These are phyloP conservation scores for Syngnathus floridae DNA, from an alignment of 2,113 vertebrate genomes.

Conservation along the genomic window DNA sequence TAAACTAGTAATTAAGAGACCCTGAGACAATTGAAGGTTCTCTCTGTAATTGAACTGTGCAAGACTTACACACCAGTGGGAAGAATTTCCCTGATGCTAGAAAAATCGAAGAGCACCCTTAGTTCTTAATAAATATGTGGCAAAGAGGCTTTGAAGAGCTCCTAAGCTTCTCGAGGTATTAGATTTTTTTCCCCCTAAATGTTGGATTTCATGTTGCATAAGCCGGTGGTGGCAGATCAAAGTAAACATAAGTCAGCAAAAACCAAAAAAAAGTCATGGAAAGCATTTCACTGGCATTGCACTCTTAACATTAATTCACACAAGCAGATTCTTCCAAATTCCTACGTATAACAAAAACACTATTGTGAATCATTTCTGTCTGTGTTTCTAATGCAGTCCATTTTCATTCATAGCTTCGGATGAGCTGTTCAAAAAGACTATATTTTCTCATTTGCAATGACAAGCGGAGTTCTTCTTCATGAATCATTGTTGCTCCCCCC, in stretches of 20 bases:
- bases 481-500: no score
- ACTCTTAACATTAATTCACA: no score
- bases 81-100: neutral
- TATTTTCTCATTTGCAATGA: no score
- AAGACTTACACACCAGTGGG: neutral
- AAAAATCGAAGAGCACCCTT: conserved; percentile 3
- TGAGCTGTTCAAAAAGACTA: no score
- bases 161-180: conserved; percentile 41
- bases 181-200: conserved; percentile 15
- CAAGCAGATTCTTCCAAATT: no score
- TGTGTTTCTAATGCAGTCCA: no score
- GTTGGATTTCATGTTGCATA: conserved; percentile 39
- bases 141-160: conserved; percentile 32
- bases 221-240: conserved; percentile 32
- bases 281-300: neutral
- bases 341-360: no score
- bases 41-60: neutral
- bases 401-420: no score
- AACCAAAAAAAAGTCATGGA: neutral
- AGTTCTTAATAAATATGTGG: conserved; percentile 11
- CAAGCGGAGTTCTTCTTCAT: no score
- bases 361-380: no score
- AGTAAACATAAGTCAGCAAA: conserved; percentile 35
- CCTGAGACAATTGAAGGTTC: no score
- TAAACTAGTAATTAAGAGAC: neutral